A percentile compares a stretch with the other conserved stretches of the same genome.
phyloP scores from a whole-genome alignment of 1,140 invertebrate genomes.

The Cotesia vestalis region DNA sequence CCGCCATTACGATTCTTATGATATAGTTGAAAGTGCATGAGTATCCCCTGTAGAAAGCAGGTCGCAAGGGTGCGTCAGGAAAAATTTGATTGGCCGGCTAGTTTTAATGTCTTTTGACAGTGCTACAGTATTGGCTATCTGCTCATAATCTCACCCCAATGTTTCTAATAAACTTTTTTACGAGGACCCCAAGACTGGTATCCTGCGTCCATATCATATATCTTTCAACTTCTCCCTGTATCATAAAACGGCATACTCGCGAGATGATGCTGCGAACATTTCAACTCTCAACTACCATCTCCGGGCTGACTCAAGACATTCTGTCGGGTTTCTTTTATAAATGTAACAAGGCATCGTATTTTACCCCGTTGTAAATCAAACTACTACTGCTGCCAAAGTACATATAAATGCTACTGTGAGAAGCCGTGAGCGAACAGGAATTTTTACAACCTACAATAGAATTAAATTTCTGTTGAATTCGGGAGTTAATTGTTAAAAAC shows the following conservation, averaged over 20 bases:
- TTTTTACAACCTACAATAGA: neutral
- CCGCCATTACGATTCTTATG: conserved; percentile 50
- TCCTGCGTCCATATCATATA: conserved; percentile 38
- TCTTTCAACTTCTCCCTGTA: conserved; percentile 29
- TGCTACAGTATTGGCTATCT: conserved; percentile 41
- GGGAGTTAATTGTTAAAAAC: neutral
- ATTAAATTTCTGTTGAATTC: neutral
- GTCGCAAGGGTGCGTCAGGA: conserved; percentile 8
- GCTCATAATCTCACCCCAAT: conserved; percentile 38
- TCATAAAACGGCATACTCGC: conserved; percentile 33
- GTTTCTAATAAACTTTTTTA: conserved; percentile 48
- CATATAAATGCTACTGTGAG: neutral
- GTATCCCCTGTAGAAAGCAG: conserved; percentile 31
- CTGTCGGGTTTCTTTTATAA: conserved; percentile 12
- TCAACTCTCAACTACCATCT: neutral
- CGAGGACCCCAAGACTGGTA: conserved; percentile 40
- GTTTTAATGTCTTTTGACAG: conserved; percentile 30
- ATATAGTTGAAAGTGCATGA: conserved; percentile 26
- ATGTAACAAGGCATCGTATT: conserved; percentile 12
- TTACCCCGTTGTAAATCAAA: conserved; percentile 23
- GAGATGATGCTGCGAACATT: conserved; percentile 19
- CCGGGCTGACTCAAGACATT: conserved; percentile 9
- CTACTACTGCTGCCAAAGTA: conserved; percentile 1
- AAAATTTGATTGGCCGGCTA: conserved; percentile 28
- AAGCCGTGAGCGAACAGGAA: neutral